Base-by-base conservation (phyloP, 2,113 vertebrate species). In the Chroicocephalus ridibundus region DNA sequence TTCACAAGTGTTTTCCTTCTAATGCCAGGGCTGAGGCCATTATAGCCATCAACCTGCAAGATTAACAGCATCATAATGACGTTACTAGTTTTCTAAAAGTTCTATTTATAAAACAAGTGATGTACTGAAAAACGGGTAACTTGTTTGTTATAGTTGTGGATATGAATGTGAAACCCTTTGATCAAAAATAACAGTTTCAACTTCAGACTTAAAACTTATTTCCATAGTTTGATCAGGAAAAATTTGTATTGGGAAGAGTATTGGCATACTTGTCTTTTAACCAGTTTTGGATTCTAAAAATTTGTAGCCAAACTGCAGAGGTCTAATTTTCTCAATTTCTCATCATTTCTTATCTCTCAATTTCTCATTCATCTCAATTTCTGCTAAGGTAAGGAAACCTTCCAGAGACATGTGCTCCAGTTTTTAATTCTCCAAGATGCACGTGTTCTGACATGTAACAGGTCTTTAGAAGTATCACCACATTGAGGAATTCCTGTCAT, bases 41-140 rank as follows among this genome's bases (percentile, higher is more conserved):
- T 81, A 16, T 15, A 88, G 51, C n/a, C 8, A 1, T 51, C 38
- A 77, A n/a, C 57, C 15, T 71, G 16, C 0, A 0, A 69, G 64
- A 88, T 42, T 77, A 92, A 77, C 25, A 29, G 15, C 62, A 69
- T 69, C 31, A 32, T 46, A 76, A 58, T 79, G n/a, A 82, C 0
- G 0, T 47, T 57, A 57, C 13, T 72, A 34, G 16, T 60, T 93
- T 90, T 72, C 14, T 57, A 51, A 85, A 84, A 88, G n/a, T 65
- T 25, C 25, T 82, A 40, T 60, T 82, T 93, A 40, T 58, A 87
- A 83, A 72, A 74, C 26, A 65, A 66, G 66, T 36, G 4, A 40
- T 29, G 18, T 69, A 42, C 26, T 62, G 58, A 18, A 22, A 61
- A 51, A 60, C 62, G 31, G 11, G 15, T 44, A 86, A 69, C 31